These are phyloP conservation scores for Onychomys torridus DNA, from an alignment of 2,797 vertebrate species.

Conservation along the genomic window DNA sequence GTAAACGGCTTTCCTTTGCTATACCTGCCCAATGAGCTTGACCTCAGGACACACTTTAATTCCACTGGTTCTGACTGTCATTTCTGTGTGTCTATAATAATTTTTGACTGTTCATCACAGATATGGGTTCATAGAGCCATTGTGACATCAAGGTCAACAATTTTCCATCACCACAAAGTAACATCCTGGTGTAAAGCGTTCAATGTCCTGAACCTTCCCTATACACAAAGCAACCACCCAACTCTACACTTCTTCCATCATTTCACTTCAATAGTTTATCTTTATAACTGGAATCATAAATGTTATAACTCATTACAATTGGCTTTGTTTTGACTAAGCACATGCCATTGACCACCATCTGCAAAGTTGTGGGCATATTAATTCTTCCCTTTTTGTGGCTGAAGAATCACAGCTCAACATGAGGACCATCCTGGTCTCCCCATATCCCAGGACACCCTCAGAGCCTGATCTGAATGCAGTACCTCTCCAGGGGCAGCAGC, in stretches of 20 bases:
- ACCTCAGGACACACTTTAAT: neutral
- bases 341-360: neutral
- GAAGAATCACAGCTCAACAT: neutral
- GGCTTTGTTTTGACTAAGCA: too few relatives aligned
- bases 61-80: neutral
- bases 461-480: too few relatives aligned
- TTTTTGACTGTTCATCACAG: neutral
- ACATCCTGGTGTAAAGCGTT: neutral
- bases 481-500: neutral
- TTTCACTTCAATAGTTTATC: neutral
- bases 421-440: neutral
- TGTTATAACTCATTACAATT: neutral
- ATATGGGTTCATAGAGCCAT: neutral
- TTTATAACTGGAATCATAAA: neutral
- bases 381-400: neutral
- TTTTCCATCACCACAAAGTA: neutral
- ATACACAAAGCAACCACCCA: too few relatives aligned
- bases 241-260: neutral
- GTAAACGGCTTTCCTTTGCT: neutral
- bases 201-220: too few relatives aligned
- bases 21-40: neutral
- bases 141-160: neutral
- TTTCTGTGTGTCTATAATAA: neutral
- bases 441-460: neutral
- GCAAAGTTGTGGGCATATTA: neutral